Evolutionary conservation across 2,888 invertebrate species (phyloP), one percentile per base, ranked within the genome.

Genomic region (Stratiomys singularior): DNA sequence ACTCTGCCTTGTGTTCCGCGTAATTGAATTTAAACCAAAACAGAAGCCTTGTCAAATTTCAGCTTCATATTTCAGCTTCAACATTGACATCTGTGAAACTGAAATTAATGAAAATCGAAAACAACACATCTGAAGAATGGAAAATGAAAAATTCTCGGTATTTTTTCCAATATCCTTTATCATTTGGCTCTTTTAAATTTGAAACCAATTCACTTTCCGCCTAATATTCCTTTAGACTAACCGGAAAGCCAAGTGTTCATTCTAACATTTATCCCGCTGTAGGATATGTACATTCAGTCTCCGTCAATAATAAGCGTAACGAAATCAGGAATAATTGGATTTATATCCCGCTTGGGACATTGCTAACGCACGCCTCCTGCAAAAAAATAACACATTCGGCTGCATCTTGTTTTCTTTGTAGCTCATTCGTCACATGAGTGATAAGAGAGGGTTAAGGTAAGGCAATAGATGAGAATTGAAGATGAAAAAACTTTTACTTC

Each of bases 281-380:
- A 47, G 47, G 52, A 52, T 47, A 52, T 64, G 28, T 30, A 30
- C 28, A 0, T 23, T 64, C 71, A 71, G 47, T 71, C 47, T 71
- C 47, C 47, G 47, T 13, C 71, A 71, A 64, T 79, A 77, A 79
- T 79, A 72, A 79, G 79, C 79, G 69, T 79, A 79, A 79, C 79
- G 77, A 77, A 79, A 79, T 79, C 79, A 79, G 76, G 77, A 66
- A 77, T 79, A 79, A 79, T 79, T 79, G 79, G 79, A 79, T 79
- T 79, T 79, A 79, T 79, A 74, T 77, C 79, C 60, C 79, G 77
- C 74, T 46, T 69, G 79, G 79, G 77, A 79, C 64, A 74, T 66
- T 18, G 27, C 27, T 66, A 79, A 77, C 79, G n/a, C n/a, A 79
- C 79, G 79, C 77, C 76, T 72, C 79, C 76, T 71, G 47, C 11